Conservation (phyloP, 2,888 invertebrate genomes). For the Timandra comae region DNA sequence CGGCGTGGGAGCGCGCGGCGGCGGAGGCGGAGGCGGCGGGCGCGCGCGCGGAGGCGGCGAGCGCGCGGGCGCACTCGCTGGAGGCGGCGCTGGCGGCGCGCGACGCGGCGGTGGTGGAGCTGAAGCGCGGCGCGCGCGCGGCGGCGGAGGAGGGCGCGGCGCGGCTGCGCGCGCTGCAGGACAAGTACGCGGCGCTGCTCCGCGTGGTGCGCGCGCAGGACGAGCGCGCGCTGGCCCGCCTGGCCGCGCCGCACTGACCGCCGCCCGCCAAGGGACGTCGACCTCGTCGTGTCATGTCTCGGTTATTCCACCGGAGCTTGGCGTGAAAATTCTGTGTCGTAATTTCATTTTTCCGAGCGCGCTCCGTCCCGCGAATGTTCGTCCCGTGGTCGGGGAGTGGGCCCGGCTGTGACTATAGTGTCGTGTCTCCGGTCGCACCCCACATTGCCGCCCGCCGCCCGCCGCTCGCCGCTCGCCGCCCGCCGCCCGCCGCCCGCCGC, state of each 20-base stretch:
- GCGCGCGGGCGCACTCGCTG: conserved; percentile 71
- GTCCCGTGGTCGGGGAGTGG: too few relatives aligned
- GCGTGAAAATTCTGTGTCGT: too few relatives aligned
- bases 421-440: too few relatives aligned
- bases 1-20: conserved; percentile 37
- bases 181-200: conserved; percentile 77
- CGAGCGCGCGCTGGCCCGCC: conserved; percentile 67
- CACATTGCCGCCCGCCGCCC: too few relatives aligned
- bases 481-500: too few relatives aligned
- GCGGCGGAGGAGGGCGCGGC: conserved; percentile 79
- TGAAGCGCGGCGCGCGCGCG: conserved; percentile 64
- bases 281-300: too few relatives aligned
- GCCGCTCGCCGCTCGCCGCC: too few relatives aligned
- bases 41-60: conserved; percentile 66
- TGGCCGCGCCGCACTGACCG: conserved; percentile 34
- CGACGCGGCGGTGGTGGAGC: conserved; percentile 61
- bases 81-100: conserved; percentile 43
- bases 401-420: too few relatives aligned
- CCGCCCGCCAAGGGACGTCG: too few relatives aligned
- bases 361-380: too few relatives aligned
- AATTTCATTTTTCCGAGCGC: too few relatives aligned
- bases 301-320: too few relatives aligned
- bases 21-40: conserved; percentile 57
- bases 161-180: conserved; percentile 73
- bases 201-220: conserved; percentile 75